Evolutionary conservation across 2,797 vertebrate species (phyloP).

Genomic region (Oreortyx pictus): DNA sequence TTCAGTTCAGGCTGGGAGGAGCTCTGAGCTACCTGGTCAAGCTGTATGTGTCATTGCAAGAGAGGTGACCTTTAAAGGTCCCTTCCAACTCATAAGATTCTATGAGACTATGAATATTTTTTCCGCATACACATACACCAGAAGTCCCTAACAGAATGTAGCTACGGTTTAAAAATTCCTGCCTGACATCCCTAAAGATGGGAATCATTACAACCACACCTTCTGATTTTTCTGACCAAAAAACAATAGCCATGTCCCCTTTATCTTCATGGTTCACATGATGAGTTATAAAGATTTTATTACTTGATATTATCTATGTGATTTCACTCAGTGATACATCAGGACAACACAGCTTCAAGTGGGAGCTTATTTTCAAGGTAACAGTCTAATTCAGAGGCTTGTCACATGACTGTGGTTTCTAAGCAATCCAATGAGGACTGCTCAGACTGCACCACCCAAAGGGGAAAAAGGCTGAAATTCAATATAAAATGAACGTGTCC

Average conservation of each 20-base stretch:
- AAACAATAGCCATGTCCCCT: neutral
- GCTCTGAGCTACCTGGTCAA: no score
- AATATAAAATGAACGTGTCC: neutral
- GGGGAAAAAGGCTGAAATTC: fast-evolving
- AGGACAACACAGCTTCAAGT: neutral
- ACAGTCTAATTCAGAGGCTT: neutral
- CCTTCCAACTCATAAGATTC: no score
- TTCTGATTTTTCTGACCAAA: constrained; percentile 24
- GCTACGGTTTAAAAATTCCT: neutral
- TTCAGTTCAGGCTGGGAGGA: no score
- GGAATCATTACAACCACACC: neutral
- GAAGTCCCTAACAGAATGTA: neutral
- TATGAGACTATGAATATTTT: neutral
- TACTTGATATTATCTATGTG: neutral
- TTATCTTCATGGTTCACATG: constrained; percentile 10
- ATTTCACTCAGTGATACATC: constrained; percentile 21
- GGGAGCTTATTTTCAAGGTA: constrained; percentile 17
- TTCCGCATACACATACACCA: neutral
- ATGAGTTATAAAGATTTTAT: constrained; percentile 39
- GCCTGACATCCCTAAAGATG: neutral
- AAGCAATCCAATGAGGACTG: neutral
- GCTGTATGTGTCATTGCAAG: no score
- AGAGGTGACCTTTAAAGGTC: no score
- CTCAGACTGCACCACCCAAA: neutral
- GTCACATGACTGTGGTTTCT: neutral